These are phyloP conservation scores for Poeciliopsis infans DNA, from an alignment of 2,797 vertebrate genomes.

Conservation along the genomic window DNA sequence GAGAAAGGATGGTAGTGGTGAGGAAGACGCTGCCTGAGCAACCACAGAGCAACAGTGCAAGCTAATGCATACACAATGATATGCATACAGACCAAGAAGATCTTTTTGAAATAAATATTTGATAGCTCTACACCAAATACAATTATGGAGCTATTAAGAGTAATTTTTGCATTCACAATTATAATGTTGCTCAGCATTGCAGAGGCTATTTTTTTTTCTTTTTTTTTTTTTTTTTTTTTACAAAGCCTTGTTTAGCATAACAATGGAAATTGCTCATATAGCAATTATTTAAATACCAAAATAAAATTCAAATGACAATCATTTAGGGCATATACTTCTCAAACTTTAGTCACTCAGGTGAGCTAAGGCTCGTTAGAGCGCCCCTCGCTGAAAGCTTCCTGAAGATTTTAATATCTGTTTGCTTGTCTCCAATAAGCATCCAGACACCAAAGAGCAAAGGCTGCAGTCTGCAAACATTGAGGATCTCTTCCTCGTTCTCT, in stretches of 20 bases:
- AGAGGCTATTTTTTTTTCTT: background rate
- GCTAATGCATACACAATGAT: constrained; percentile 38
- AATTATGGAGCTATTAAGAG: background rate
- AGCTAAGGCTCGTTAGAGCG: constrained; percentile 22
- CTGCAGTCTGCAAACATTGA: constrained; percentile 67
- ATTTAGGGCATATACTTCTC: background rate
- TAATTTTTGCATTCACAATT: background rate
- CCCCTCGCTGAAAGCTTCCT: constrained; percentile 32
- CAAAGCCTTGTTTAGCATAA: background rate
- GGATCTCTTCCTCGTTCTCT: constrained; percentile 46
- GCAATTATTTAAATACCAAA: background rate
- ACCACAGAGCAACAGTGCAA: constrained; percentile 42
- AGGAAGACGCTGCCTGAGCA: constrained; percentile 46
- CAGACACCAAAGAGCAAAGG: constrained; percentile 60
- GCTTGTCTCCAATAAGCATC: constrained; percentile 39
- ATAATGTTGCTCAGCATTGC: background rate
- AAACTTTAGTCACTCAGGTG: constrained; percentile 17
- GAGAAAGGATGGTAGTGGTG: background rate
- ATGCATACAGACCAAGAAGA: constrained; percentile 19
- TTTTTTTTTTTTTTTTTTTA: background rate
- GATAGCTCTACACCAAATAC: constrained; percentile 29
- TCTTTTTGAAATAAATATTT: background rate
- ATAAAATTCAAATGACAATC: background rate
- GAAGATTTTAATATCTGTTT: constrained; percentile 35
- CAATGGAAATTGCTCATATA: background rate